Percentiles rank a stretch among this genome's conserved stretches.
Evolutionary conservation across 2,113 vertebrate genomes (phyloP).

Genomic region (Panthera leo): DNA sequence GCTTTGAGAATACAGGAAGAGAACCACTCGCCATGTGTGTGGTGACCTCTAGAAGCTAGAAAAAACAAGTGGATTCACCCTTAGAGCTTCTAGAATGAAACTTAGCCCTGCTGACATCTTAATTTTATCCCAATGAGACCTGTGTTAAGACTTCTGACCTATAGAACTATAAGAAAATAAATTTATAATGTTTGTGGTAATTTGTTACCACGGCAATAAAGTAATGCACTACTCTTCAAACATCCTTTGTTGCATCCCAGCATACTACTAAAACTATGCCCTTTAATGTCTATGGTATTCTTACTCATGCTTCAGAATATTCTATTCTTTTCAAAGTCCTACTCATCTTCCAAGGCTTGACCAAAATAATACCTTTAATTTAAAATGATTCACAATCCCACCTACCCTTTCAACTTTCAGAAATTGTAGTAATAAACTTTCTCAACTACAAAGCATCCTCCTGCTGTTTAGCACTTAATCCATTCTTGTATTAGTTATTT

Average conservation of each 20-base stretch:
- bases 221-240: not conserved
- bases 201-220: constrained; percentile 1
- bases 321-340: not conserved
- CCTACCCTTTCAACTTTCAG: not conserved
- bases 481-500: not conserved
- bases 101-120: not conserved
- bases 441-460: not conserved
- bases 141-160: not conserved
- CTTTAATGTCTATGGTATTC: not conserved
- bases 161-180: not conserved
- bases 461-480: not conserved
- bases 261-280: not conserved
- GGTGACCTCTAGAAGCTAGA: not conserved
- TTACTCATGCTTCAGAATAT: not conserved
- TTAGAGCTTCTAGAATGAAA: not conserved
- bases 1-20: not conserved
- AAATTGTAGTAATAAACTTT: constrained; percentile 25
- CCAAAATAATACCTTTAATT: not conserved
- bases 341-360: not conserved
- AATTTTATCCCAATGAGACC: not conserved
- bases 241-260: not conserved
- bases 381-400: not conserved
- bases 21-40: not conserved
- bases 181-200: not conserved
- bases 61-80: not conserved